A percentile compares a stretch with the other conserved stretches of the same genome.
phyloP scores from a whole-genome alignment of 2,797 vertebrate species.

The Threskiornis aethiopicus region DNA sequence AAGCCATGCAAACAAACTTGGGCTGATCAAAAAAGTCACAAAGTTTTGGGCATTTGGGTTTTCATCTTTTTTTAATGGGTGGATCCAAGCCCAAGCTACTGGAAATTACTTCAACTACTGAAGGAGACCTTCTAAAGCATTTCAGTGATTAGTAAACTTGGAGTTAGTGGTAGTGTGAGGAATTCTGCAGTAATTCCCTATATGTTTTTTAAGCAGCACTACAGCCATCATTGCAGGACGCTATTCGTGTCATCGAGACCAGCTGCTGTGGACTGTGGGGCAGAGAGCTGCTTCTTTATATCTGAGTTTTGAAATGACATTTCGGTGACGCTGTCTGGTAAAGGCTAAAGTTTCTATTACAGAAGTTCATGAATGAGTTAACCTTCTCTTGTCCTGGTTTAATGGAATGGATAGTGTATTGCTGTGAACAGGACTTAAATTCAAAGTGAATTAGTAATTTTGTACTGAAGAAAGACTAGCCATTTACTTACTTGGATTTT shows the following conservation, averaged over 20 bases:
- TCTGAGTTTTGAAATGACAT: not conserved
- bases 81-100: not conserved
- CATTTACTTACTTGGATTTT: not conserved
- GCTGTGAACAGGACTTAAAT: not conserved
- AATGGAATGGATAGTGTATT: not conserved
- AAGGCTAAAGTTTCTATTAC: not conserved
- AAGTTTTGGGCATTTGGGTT: not conserved
- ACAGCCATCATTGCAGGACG: not conserved
- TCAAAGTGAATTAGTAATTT: not conserved
- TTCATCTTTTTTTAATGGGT: not conserved
- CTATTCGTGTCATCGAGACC: not conserved
- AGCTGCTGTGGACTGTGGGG: not conserved
- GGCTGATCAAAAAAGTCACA: not conserved
- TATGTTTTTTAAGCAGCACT: not conserved
- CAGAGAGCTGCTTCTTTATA: not conserved
- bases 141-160: not conserved
- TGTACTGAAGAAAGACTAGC: not conserved
- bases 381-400: not conserved
- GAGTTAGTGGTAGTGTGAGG: not conserved
- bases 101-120: not conserved
- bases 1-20: not conserved
- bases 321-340: not conserved
- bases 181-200: not conserved
- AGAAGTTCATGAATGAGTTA: not conserved
- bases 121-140: not conserved